Conservation (phyloP, 2,113 vertebrate species). For the Columbina picui region DNA sequence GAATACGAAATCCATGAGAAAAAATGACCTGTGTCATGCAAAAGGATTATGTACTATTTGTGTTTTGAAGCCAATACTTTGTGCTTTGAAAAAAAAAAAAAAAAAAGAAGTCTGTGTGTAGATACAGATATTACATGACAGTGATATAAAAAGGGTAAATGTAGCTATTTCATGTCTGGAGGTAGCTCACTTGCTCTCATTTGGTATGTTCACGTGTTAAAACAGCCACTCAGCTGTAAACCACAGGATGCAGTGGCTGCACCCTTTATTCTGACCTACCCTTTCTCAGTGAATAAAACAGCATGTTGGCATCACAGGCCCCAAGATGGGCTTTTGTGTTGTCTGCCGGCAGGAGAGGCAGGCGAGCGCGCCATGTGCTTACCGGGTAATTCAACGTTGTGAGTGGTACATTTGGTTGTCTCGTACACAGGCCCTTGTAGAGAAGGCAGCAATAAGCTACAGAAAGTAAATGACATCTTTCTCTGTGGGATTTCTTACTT, state of each 20-base stretch:
- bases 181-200: background rate
- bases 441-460: background rate
- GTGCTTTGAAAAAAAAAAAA: too few relatives aligned
- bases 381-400: background rate
- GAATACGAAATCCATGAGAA: background rate
- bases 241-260: background rate
- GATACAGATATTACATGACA: fast-evolving
- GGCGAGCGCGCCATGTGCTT: fast-evolving
- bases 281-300: background rate
- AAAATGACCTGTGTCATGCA: background rate
- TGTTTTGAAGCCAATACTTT: background rate
- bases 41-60: background rate
- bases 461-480: background rate
- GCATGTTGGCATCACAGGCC: background rate
- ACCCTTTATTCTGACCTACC: background rate
- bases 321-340: background rate
- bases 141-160: background rate
- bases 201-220: background rate
- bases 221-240: background rate
- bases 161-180: background rate
- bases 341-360: background rate
- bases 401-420: background rate
- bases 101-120: background rate
- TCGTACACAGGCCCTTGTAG: background rate
- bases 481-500: background rate